phyloP scores from a whole-genome alignment of 2,888 invertebrate species.

The Volucella inanis region DNA sequence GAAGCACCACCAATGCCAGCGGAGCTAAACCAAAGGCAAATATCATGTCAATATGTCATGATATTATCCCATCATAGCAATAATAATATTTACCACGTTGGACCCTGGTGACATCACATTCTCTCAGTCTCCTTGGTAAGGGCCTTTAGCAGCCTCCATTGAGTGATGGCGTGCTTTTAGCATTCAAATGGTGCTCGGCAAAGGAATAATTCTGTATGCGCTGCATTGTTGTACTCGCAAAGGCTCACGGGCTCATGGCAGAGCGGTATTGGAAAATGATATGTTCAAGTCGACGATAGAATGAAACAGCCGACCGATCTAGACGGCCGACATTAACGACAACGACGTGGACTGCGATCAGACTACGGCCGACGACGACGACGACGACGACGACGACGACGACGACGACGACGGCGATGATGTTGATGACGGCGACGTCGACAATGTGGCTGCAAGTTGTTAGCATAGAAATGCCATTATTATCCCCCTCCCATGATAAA shows the following conservation, averaged over 20 bases:
- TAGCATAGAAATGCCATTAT: constrained; percentile 75
- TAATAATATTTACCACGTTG: constrained; percentile 73
- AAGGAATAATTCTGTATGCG: constrained; percentile 46
- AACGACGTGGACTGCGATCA: background rate
- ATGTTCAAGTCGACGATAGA: constrained; percentile 62
- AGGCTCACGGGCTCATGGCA: constrained; percentile 17
- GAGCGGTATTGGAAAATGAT: constrained; percentile 71
- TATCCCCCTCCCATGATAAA: constrained; percentile 54
- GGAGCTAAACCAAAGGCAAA: constrained; percentile 69
- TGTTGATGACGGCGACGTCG: constrained; percentile 38
- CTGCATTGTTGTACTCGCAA: background rate
- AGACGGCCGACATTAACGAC: constrained; percentile 52
- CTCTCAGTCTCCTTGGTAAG: constrained; percentile 41
- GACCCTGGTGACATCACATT: constrained; percentile 72
- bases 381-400: constrained; percentile 23
- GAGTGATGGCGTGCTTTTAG: constrained; percentile 44
- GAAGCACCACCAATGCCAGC: constrained; percentile 29
- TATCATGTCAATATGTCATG: constrained; percentile 75
- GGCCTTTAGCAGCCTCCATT: constrained; percentile 30
- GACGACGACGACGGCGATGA: background rate
- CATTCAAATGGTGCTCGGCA: constrained; percentile 46
- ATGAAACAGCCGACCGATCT: constrained; percentile 63
- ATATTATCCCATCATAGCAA: constrained; percentile 74
- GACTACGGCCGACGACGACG: background rate
- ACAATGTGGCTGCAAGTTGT: constrained; percentile 73